Evolutionary conservation across 37 sponge, comb jelly and placozoan species (phyloP), one percentile per base, ranked within the genome.

Genomic region (Agelas oroides): DNA sequence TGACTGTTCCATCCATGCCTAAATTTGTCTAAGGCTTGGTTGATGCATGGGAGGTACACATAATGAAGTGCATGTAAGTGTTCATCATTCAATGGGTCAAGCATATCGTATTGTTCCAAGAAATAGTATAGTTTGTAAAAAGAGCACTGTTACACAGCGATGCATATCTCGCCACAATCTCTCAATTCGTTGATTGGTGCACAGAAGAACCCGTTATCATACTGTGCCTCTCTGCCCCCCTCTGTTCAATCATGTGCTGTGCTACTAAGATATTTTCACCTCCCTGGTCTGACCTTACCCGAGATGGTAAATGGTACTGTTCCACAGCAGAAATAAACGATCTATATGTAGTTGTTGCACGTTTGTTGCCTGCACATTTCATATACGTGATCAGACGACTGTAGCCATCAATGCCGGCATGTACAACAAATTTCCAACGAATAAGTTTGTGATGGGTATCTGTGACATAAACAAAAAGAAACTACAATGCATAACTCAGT

Each of bases 1-100:
- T 87, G 87, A 36, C 72, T n/a, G 36, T 87, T 87, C 87, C 87
- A 87, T n/a, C n/a, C n/a, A n/a, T n/a, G n/a, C n/a, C n/a, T n/a
- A 70, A 82, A 83, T 25, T 40, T 34, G 23, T 36, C 12, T 17
- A 80, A 54, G 36, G 75, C 28, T 39, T 63, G 24, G 36, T 84
- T 84, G 23, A 84, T 74, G 30, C 77, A 53, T 65, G 85, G 85
- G 40, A 84, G 38, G 33, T 59, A 84, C 1, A 84, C 69, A 37
- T 84, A 84, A 38, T 84, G 85, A 20, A 84, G 33, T 35, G 76
- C 76, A 25, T n/a, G n/a, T n/a, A n/a, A n/a, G n/a, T n/a, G n/a
- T 24, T 59, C 35, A 23, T 83, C 73, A 83, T 83, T 83, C 18
- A 73, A 41, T 20, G 28, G 63, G 73, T 75, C 77, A 39, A 84